Evolutionary conservation across 2,113 vertebrate genomes (phyloP), one percentile per base, ranked within the genome.

Genomic region (Albula goreensis): DNA sequence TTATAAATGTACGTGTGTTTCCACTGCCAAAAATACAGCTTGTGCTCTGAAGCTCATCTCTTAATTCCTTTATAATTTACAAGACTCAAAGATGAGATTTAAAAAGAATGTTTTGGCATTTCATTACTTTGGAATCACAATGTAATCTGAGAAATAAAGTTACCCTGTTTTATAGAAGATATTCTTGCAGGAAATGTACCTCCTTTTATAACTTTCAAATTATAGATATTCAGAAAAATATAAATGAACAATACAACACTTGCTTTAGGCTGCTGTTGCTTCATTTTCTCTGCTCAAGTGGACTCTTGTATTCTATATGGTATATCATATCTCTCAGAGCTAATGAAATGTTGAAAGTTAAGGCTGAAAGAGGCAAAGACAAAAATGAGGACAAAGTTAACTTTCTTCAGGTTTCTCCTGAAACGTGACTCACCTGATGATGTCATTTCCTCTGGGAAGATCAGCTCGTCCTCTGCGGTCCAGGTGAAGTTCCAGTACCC

Each of bases 401-500:
- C 70, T 60, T 60, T 15, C 12, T 60, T 15, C 57, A 15, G 0
- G 11, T 12, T 22, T 66, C 60, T 4, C 0, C 60, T 60, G 11
- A 7, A 50, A 70, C 22, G 86, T 48, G 81, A 93, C 95, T 95
- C 91, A 96, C 95, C 94, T 90, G 93, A 90, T 50, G 87, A 66
- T 31, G 86, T 15, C 3, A 50, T 78, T 81, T 91, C 88, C 49
- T 85, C 87, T 80, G 92, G 92, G 89, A 95, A 94, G 86, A 90
- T 90, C 70, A 95, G 89, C 83, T 94, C 91, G 19, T 96, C 94
- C 90, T 95, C 93, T 0, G 94, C 92, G 53, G 94, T 91, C 95
- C 95, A 96, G 85, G 95, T 95, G 88, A 96, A 96, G 91, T 92
- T 96, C 95, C 95, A 96, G 92, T 94, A 94, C 19, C 92, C 93